Percentiles rank a stretch among this genome's conserved stretches.
These are phyloP conservation scores for Ptychobarbus kaznakovi DNA, from an alignment of 2,797 vertebrate species.

Conservation along the genomic window DNA sequence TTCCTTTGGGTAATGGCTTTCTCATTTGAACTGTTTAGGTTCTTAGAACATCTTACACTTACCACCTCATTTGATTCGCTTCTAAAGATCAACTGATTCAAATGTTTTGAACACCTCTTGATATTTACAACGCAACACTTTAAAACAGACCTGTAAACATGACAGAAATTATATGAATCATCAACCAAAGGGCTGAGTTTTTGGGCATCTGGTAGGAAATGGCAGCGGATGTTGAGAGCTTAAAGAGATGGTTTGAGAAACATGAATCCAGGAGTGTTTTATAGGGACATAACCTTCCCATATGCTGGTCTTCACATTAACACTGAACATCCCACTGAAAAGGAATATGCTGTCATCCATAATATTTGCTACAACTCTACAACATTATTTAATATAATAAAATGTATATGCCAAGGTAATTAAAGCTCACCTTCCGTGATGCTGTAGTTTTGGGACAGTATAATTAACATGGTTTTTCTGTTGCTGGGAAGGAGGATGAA, in stretches of 20 bases:
- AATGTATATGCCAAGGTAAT: neutral
- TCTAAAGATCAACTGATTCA: constrained; percentile 6
- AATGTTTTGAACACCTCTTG: constrained; percentile 13
- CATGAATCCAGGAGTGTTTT: constrained; percentile 1
- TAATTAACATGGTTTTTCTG: neutral
- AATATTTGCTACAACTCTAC: neutral
- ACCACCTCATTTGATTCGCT: neutral
- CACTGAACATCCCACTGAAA: neutral
- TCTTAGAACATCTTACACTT: neutral
- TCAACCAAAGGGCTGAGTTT: neutral
- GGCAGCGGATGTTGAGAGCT: neutral
- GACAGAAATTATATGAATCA: neutral
- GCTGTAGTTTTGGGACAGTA: neutral
- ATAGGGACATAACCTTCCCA: constrained; percentile 3
- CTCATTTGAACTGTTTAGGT: neutral
- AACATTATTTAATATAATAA: neutral
- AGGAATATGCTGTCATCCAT: neutral
- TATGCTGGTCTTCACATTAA: constrained; percentile 27
- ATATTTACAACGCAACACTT: neutral
- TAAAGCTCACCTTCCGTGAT: neutral
- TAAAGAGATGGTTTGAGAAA: constrained; percentile 26
- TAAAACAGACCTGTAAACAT: constrained; percentile 8
- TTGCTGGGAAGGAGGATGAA: neutral
- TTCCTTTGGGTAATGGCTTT: neutral
- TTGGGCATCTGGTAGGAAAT: constrained; percentile 14